Base-by-base conservation (phyloP, 2,888 invertebrate species). In the Augochlorella aurata region DNA sequence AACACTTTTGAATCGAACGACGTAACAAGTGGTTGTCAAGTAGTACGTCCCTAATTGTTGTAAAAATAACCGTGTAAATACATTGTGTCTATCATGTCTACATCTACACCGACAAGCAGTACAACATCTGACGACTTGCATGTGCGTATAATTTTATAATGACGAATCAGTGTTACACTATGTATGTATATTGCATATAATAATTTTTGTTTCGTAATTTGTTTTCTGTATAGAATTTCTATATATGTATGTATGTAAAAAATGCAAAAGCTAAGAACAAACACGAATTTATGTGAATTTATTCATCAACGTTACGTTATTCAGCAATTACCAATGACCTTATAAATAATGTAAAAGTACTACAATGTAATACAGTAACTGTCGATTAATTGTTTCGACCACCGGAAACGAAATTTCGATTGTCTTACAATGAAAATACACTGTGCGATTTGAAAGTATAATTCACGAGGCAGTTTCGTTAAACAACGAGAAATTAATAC, bases 141-240 rank as follows among this genome's bases (percentile, higher is more conserved):
- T 0, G 81, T 81, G 14, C 38, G 81, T 81, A 81, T 63, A 81
- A 44, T 54, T 44, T 67, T 24, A 54, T 44, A 38, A 68, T 38
- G 44, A 54, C 21, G 16, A n/a, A 45, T 9, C 18, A 24, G 10
- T 38, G 21, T 18, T 38, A 38, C 38, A 38, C 38, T 38, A 38
- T 38, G 38, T 38, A 38, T 38, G 38, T 29, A 38, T 38, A 38
- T 38, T 4, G 38, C 7, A 38, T 38, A 38, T 38, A 38, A 2
- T 7, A 47, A 18, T 47, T 47, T 21, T 65, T n/a, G 14, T 44
- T 18, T 24, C 45, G n/a, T 49, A 49, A 67, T 54, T 44, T 9
- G 16, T 38, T 38, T 38, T 38, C 0, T 38, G 7, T 38, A 38
- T 38, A 38, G 9, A 47, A 47, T 29, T 24, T 4, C 10, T 29